phyloP scores from a whole-genome alignment of 2,797 vertebrate species.

The Crocodylus rhombifer region DNA sequence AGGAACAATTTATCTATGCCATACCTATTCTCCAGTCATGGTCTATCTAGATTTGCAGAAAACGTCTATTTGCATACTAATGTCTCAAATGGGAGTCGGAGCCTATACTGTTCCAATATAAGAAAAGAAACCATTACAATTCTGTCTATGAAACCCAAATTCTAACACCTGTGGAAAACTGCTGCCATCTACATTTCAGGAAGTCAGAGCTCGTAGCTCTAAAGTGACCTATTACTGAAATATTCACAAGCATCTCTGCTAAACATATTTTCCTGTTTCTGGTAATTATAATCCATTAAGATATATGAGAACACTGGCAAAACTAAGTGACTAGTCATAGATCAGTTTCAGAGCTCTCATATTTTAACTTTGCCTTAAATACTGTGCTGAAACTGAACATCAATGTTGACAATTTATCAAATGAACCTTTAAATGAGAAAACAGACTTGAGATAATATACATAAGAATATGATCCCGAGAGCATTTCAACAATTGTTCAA shows the following conservation, averaged over 20 bases:
- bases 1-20: not conserved
- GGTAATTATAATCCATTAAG: not conserved
- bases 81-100: not conserved
- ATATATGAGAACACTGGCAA: not conserved
- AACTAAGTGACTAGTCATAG: not conserved
- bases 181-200: not conserved
- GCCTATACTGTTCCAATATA: not conserved
- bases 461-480: not conserved
- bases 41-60: not conserved
- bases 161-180: not conserved
- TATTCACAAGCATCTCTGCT: not conserved
- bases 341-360: not conserved
- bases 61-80: not conserved
- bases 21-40: not conserved
- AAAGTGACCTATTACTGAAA: not conserved
- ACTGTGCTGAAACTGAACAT: not conserved
- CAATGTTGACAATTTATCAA: not conserved
- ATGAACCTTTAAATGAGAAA: not conserved
- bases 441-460: not conserved
- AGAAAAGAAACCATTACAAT: not conserved
- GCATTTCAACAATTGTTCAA: not conserved
- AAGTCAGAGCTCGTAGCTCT: not conserved
- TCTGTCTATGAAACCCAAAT: not conserved
- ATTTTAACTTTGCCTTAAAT: not conserved
- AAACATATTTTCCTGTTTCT: not conserved